These are phyloP conservation scores for Nanorana parkeri DNA, from an alignment of 2,113 vertebrate species.

Conservation along the genomic window DNA sequence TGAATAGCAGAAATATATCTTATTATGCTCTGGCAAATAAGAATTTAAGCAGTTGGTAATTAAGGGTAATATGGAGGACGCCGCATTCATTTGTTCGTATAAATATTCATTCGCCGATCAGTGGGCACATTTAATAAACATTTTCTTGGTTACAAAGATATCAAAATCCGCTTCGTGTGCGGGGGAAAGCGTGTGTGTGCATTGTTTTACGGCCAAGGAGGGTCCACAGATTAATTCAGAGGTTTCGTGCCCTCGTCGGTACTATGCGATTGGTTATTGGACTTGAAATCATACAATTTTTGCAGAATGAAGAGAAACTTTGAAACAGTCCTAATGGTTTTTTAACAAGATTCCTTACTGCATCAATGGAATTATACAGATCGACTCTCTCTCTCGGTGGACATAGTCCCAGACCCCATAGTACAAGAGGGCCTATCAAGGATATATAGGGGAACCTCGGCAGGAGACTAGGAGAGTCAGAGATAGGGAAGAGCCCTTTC, in stretches of 20 bases:
- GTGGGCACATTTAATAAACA: slow-evolving; percentile 49
- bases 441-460: too few relatives aligned
- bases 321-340: too few relatives aligned
- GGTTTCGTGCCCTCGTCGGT: slow-evolving; percentile 2
- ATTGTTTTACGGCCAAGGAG: background rate
- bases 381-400: too few relatives aligned
- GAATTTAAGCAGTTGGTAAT: slow-evolving; percentile 56
- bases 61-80: slow-evolving; percentile 53
- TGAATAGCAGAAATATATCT: slow-evolving; percentile 54
- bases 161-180: slow-evolving; percentile 4
- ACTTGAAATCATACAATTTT: slow-evolving; percentile 7
- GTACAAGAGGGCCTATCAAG: too few relatives aligned
- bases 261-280: background rate
- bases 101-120: slow-evolving; percentile 44
- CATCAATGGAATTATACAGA: too few relatives aligned
- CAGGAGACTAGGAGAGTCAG: too few relatives aligned
- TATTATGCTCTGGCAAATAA: slow-evolving; percentile 50
- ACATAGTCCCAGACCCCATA: too few relatives aligned
- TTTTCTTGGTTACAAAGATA: slow-evolving; percentile 36
- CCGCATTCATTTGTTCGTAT: slow-evolving; percentile 51
- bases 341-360: too few relatives aligned
- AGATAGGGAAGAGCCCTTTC: too few relatives aligned
- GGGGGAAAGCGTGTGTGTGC: too few relatives aligned
- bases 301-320: background rate
- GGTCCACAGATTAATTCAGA: slow-evolving; percentile 2